A percentile compares a stretch with the other conserved stretches of the same genome.
These are phyloP conservation scores for Dipodomys stephensi DNA, from an alignment of 2,113 vertebrate genomes.

Conservation along the genomic window DNA sequence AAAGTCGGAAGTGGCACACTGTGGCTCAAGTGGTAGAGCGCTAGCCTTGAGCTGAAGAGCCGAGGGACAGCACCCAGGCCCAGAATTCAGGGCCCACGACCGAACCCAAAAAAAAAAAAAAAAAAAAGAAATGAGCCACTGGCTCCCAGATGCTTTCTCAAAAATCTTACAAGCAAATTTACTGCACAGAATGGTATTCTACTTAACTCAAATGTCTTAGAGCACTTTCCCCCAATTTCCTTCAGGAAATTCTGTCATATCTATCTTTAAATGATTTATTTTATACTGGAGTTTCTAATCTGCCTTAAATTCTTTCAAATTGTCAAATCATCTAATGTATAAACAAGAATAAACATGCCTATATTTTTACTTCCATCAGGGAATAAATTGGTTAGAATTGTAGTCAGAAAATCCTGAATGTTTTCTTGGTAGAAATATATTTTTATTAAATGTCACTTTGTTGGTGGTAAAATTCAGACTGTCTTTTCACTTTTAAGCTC, in stretches of 20 bases:
- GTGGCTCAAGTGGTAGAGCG: no score
- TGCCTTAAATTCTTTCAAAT: constrained; percentile 1
- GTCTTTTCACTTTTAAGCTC: background rate
- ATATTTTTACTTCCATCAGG: background rate
- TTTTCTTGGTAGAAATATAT: background rate
- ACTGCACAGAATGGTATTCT: background rate
- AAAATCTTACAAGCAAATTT: background rate
- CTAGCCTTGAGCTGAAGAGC: no score
- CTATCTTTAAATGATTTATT: constrained; percentile 26
- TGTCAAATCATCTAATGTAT: background rate
- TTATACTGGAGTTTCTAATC: background rate
- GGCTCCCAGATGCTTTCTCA: background rate
- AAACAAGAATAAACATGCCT: background rate
- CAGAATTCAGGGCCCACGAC: no score
- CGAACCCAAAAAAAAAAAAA: no score
- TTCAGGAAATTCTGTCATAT: constrained; percentile 16
- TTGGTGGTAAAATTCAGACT: background rate
- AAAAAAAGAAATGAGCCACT: no score
- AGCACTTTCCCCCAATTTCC: background rate
- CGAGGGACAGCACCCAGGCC: no score
- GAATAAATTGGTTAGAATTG: background rate
- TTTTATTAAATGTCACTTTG: background rate
- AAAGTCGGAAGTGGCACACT: no score
- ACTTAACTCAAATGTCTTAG: background rate
- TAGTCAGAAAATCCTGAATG: background rate